Evolutionary conservation across 2,797 vertebrate genomes (phyloP).

Genomic region (Parauchenoglanis ngamensis): DNA sequence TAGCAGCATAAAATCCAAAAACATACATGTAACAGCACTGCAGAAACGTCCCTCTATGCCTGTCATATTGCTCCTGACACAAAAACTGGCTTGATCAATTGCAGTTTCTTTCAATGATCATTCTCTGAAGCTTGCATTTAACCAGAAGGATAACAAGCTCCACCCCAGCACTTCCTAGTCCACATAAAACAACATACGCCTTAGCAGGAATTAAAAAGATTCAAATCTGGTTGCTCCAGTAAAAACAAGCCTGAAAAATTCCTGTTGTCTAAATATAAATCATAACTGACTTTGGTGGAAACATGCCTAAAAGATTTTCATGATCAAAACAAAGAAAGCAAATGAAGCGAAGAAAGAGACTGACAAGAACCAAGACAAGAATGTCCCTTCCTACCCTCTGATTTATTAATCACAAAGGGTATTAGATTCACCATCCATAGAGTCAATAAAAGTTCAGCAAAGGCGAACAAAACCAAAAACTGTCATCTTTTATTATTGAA

Average conservation of each 20-base stretch:
- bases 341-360: neutral
- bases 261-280: neutral
- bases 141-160: neutral
- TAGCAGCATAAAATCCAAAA: neutral
- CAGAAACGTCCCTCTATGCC: neutral
- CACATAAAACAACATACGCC: no score
- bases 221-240: neutral
- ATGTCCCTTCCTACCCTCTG: neutral
- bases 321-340: neutral
- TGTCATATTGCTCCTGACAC: neutral
- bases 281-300: neutral
- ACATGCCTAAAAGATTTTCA: neutral
- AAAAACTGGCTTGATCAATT: neutral
- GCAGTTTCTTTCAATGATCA: neutral
- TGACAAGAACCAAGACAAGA: neutral
- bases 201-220: neutral
- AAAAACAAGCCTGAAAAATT: neutral
- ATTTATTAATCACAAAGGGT: neutral
- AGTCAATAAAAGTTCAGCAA: neutral
- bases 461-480: neutral
- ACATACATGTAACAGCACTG: neutral
- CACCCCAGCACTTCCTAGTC: neutral
- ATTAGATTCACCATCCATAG: neutral
- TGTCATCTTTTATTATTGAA: neutral
- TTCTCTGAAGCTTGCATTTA: neutral